Conservation (phyloP, 2,888 invertebrate genomes). For the Willowsia nigromaculata region DNA sequence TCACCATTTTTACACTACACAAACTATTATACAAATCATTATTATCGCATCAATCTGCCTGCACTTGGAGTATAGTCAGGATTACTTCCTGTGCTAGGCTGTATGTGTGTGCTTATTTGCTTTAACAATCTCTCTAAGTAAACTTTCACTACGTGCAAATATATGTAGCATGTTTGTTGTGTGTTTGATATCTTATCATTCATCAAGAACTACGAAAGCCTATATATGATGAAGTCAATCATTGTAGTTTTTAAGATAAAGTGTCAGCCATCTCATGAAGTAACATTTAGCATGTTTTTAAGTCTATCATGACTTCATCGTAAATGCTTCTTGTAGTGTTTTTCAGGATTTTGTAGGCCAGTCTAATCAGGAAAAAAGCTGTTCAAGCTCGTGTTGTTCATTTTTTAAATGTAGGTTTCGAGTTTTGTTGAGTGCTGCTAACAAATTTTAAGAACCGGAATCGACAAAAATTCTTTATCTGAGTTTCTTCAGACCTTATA, state of each 20-base stretch:
- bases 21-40: neutral
- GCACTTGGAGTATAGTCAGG: neutral
- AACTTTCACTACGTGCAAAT: neutral
- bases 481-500: too few relatives aligned
- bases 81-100: slow-evolving; percentile 1
- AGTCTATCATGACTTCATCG: neutral
- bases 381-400: too few relatives aligned
- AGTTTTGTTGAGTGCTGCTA: too few relatives aligned
- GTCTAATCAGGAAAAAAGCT: too few relatives aligned
- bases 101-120: neutral
- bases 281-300: neutral
- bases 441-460: too few relatives aligned
- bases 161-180: neutral
- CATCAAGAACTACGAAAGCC: neutral
- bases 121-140: neutral
- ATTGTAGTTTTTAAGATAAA: neutral
- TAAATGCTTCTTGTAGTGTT: neutral
- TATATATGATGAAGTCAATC: neutral
- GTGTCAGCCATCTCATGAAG: neutral
- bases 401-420: too few relatives aligned
- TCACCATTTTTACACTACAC: neutral
- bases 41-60: neutral
- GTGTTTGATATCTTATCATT: neutral
- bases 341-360: too few relatives aligned
- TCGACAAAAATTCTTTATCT: too few relatives aligned